Percentiles rank a stretch among this genome's conserved stretches.
These are phyloP conservation scores for Mycetomoellerius zeteki DNA, from an alignment of 1,140 invertebrate genomes.

Conservation along the genomic window DNA sequence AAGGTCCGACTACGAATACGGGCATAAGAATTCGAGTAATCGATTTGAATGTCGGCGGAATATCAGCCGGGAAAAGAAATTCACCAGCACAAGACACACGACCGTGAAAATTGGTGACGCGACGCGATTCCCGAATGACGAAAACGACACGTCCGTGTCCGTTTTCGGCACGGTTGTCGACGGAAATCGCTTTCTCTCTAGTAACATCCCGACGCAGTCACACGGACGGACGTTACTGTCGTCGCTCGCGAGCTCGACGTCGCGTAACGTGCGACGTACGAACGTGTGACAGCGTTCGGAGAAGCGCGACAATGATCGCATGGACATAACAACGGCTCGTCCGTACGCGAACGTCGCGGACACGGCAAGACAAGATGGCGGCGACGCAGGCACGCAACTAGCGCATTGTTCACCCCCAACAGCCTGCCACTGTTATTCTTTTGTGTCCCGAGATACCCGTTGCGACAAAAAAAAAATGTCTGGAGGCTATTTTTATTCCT, in stretches of 20 bases:
- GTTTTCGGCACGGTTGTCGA: constrained; percentile 65
- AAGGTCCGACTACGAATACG: too few relatives aligned
- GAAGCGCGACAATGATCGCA: constrained; percentile 35
- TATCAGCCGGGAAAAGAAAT: not conserved
- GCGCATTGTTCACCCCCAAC: constrained; percentile 32
- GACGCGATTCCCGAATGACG: constrained; percentile 5
- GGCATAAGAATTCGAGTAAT: not conserved
- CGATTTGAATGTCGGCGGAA: not conserved
- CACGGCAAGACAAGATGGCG: constrained; percentile 70
- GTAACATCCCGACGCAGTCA: constrained; percentile 55
- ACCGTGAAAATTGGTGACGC: constrained; percentile 39
- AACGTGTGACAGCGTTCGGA: constrained; percentile 43
- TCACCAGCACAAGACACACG: constrained; percentile 63
- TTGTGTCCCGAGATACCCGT: not conserved
- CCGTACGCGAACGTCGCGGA: constrained; percentile 38
- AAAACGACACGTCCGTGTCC: constrained; percentile 50
- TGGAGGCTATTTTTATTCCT: too few relatives aligned
- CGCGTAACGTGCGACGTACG: constrained; percentile 41
- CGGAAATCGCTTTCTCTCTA: constrained; percentile 76
- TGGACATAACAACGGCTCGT: constrained; percentile 58
- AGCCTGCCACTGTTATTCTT: not conserved
- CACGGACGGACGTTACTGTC: constrained; percentile 60
- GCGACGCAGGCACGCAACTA: constrained; percentile 30
- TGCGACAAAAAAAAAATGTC: not conserved
- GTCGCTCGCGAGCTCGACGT: constrained; percentile 27